These are phyloP conservation scores for Oenanthe oenanthe DNA, from an alignment of 2,113 vertebrate species.

Conservation along the genomic window DNA sequence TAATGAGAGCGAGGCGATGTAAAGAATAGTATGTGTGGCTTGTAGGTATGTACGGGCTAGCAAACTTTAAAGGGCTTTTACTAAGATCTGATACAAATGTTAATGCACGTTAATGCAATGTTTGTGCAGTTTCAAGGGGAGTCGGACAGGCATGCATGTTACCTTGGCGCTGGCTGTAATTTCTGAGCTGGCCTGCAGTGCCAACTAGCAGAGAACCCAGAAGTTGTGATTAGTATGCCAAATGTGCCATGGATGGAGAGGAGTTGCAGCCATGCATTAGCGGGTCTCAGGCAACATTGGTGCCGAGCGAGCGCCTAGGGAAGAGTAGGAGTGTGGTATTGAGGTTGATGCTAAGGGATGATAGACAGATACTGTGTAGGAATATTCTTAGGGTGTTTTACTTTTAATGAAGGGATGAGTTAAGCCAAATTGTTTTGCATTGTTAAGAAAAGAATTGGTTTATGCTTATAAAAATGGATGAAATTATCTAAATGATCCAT, in stretches of 20 bases:
- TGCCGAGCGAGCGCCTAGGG: conserved; percentile 10
- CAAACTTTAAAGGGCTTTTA: conserved; percentile 58
- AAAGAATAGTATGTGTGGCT: conserved; percentile 12
- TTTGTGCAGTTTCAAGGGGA: conserved; percentile 43
- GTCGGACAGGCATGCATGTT: conserved; percentile 69
- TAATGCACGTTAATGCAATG: conserved; percentile 59
- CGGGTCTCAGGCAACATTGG: conserved; percentile 62
- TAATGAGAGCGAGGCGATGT: conserved; percentile 25
- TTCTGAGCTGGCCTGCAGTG: conserved; percentile 57
- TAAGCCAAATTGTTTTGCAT: conserved; percentile 83
- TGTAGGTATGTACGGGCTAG: conserved; percentile 3
- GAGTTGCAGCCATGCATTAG: conserved; percentile 61
- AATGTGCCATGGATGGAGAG: conserved; percentile 54
- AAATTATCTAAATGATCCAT: conserved; percentile 94
- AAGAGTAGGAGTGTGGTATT: conserved; percentile 60
- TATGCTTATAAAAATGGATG: conserved; percentile 94
- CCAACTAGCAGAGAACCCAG: conserved; percentile 54
- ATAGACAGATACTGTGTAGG: conserved; percentile 74
- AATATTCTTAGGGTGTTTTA: conserved; percentile 79
- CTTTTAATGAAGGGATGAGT: conserved; percentile 80
- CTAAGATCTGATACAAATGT: conserved; percentile 48
- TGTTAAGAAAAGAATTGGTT: conserved; percentile 89
- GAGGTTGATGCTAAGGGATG: conserved; percentile 74
- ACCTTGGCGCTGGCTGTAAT: conserved; percentile 65
- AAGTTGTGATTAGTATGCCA: conserved; percentile 61